phyloP scores from a whole-genome alignment of 2,888 invertebrate species.

The Andrena fulva region DNA sequence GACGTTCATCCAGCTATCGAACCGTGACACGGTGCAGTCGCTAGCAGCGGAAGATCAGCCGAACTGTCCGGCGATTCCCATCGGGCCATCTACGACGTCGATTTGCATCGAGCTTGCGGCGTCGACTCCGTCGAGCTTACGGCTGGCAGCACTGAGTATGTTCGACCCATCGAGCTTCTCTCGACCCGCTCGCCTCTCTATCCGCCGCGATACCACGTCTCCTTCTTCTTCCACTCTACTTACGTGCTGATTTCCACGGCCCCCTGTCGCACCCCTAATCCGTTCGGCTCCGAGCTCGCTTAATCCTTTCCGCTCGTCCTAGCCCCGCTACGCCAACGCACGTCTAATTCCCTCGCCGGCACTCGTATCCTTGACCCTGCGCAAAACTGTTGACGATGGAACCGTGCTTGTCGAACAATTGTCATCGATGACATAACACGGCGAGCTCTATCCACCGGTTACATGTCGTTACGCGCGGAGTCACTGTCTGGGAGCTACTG shows the following conservation, averaged over 20 bases:
- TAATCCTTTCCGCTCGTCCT: conserved; percentile 27
- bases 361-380: conserved; percentile 23
- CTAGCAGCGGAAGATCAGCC: conserved; percentile 26
- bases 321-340: background rate
- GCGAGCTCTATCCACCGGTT: conserved; percentile 55
- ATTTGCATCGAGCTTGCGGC: conserved; percentile 68
- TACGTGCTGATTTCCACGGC: conserved; percentile 34
- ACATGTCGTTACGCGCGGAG: conserved; percentile 71
- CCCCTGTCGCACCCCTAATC: conserved; percentile 33
- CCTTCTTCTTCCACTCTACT: conserved; percentile 7
- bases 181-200: conserved; percentile 51
- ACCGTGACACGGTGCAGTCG: conserved; percentile 53
- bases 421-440: conserved; percentile 75
- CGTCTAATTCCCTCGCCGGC: background rate
- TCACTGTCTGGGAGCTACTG: conserved; percentile 83
- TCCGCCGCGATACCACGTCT: conserved; percentile 33
- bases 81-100: conserved; percentile 52
- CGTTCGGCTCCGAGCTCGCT: conserved; percentile 56
- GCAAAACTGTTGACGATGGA: background rate
- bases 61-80: conserved; percentile 56
- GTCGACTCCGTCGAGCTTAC: conserved; percentile 67
- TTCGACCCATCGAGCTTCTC: conserved; percentile 83
- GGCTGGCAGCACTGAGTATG: conserved; percentile 61
- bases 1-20: conserved; percentile 67
- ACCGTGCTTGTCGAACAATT: conserved; percentile 36